Conservation (phyloP, 1,140 invertebrate species). For the Calephelis nemesis region DNA sequence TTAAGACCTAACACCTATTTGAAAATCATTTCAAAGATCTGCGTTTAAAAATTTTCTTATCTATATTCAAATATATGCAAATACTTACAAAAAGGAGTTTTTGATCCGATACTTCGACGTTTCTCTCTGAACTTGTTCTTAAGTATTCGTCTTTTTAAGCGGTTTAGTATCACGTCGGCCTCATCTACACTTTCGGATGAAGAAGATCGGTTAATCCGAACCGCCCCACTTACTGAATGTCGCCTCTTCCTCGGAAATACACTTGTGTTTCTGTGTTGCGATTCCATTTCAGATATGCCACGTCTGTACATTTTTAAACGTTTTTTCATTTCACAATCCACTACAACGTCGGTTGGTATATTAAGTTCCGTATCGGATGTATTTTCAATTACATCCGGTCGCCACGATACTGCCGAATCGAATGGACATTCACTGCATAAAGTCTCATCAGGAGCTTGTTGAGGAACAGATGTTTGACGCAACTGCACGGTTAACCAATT, state of each 20-base stretch:
- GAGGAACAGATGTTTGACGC: constrained; percentile 50
- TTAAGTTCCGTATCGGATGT: constrained; percentile 63
- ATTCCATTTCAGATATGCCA: constrained; percentile 70
- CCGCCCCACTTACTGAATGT: constrained; percentile 58
- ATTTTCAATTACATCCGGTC: constrained; percentile 43
- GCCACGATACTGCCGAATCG: constrained; percentile 39
- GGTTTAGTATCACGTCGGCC: constrained; percentile 73
- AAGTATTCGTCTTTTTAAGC: constrained; percentile 73
- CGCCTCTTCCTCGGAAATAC: constrained; percentile 51
- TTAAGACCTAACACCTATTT: too few species aligned
- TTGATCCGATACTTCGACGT: constrained; percentile 49
- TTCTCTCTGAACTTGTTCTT: constrained; percentile 75
- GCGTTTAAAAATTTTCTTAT: too few species aligned
- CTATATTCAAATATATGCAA: neutral
- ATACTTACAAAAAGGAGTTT: constrained; percentile 40
- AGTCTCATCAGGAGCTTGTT: constrained; percentile 44
- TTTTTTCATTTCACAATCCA: constrained; percentile 69
- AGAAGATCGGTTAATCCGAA: constrained; percentile 55
- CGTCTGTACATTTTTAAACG: constrained; percentile 74
- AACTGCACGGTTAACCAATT: constrained; percentile 63
- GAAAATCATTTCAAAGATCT: too few species aligned
- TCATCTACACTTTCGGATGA: constrained; percentile 78
- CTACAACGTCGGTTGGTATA: constrained; percentile 64
- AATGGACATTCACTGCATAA: constrained; percentile 41
- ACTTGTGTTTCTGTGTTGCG: constrained; percentile 46